phyloP scores from a whole-genome alignment of 1,140 invertebrate genomes.

The Cotesia glomerata region DNA sequence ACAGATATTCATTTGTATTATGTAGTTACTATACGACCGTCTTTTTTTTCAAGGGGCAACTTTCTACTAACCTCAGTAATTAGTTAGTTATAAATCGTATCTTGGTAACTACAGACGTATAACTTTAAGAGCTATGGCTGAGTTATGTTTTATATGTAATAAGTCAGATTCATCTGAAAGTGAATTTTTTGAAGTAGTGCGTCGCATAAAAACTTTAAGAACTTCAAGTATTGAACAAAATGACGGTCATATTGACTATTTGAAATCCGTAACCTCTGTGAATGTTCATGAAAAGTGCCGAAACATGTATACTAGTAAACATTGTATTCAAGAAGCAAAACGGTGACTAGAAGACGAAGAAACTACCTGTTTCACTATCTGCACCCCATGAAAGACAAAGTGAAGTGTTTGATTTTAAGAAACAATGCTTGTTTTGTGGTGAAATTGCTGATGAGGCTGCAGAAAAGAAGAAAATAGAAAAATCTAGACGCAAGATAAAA shows the following conservation, averaged over 20 bases:
- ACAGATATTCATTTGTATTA: conserved; percentile 1
- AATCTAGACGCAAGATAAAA: conserved; percentile 46
- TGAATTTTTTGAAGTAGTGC: background rate
- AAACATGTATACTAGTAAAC: conserved; percentile 36
- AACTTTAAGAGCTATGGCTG: conserved; percentile 31
- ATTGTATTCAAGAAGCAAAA: conserved; percentile 34
- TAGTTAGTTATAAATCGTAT: conserved; percentile 27
- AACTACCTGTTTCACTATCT: conserved; percentile 13
- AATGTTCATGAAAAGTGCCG: conserved; percentile 36
- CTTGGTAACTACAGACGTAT: conserved; percentile 32
- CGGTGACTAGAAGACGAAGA: conserved; percentile 29
- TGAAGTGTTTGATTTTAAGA: conserved; percentile 37
- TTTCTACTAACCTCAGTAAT: background rate
- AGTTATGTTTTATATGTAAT: background rate
- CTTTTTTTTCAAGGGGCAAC: background rate
- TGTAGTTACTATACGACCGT: too few relatives aligned
- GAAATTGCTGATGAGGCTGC: conserved; percentile 43
- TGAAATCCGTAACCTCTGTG: conserved; percentile 26
- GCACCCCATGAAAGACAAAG: conserved; percentile 46
- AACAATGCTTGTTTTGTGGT: conserved; percentile 31
- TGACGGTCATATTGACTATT: conserved; percentile 16
- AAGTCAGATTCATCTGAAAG: background rate
- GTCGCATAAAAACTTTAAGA: background rate
- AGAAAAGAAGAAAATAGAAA: conserved; percentile 42
- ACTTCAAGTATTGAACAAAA: conserved; percentile 25